Evolutionary conservation across 2,113 vertebrate species (phyloP), one percentile per base, ranked within the genome.

Genomic region (Sterna hirundo): DNA sequence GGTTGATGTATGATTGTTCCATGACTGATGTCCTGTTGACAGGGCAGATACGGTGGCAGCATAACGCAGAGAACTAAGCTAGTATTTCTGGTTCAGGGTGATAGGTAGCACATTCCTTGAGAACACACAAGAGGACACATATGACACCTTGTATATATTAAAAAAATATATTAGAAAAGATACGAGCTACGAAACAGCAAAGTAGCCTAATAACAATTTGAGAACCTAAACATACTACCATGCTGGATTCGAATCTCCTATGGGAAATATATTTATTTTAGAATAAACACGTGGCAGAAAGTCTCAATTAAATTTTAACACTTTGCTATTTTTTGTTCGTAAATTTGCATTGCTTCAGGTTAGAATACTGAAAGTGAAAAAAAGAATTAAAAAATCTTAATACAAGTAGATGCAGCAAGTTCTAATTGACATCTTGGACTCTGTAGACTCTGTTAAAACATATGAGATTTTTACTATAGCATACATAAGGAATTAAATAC

Each of bases 401-500:
- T 65, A 71, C 27, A 80, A 92, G 36, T 61, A 13, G 36, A 83
- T 60, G 74, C 18, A 86, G 32, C 15, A 86, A 87, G 51, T 21
- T 91, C 29, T 77, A 60, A 68, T 7, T 38, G 25, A 75, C n/a
- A 54, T 21, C 62, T 72, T 74, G 51, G 54, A 61, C 25, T 15
- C 52, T 44, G 40, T 2, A 72, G 75, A 57, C 25, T 78, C 47
- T 55, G 29, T 64, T 84, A 44, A 13, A 94, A 74, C 27, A 69
- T 9, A 71, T 0, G 6, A 91, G 21, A 85, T 79, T 93, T 93
- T 93, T 88, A 87, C 57, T 94, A 49, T 78, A 3, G 6, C 38
- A 71, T 54, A 78, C 40, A 66, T n/a, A 86, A 92, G 70, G 66
- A 95, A 89, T 85, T 85, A 94, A 94, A 95, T 85, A 91, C 30